Percentiles rank a stretch among this genome's conserved stretches.
phyloP scores from a whole-genome alignment of 2,888 invertebrate genomes.

The Campoplex capitator region DNA sequence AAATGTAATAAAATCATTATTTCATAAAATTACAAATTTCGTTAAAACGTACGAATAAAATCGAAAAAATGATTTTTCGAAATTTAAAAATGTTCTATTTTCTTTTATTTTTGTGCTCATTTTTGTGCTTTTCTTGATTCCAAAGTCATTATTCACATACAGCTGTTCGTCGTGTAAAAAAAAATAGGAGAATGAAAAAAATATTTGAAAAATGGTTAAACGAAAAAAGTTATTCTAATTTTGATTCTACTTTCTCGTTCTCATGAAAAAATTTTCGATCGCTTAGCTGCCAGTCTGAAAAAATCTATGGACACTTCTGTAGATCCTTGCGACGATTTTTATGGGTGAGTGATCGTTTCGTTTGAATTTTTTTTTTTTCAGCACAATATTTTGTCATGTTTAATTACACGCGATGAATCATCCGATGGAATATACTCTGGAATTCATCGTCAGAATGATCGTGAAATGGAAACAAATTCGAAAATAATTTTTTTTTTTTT shows the following conservation, averaged over 20 bases:
- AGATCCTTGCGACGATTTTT: slow-evolving; percentile 93
- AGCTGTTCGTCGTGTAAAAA: background rate
- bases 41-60: background rate
- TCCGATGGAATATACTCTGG: background rate
- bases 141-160: background rate
- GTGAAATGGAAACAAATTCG: background rate
- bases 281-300: slow-evolving; percentile 89
- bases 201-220: background rate
- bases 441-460: background rate
- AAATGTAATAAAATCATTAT: slow-evolving; percentile 10
- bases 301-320: slow-evolving; percentile 90
- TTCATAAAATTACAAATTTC: background rate
- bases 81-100: background rate
- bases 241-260: slow-evolving; percentile 41
- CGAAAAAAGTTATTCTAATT: slow-evolving; percentile 5
- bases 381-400: slow-evolving; percentile 6
- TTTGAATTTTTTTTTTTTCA: slow-evolving; percentile 1
- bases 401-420: background rate
- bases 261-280: slow-evolving; percentile 66
- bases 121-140: background rate
- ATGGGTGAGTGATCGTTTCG: slow-evolving; percentile 86
- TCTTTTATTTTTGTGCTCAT: background rate
- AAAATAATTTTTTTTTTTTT: too few relatives aligned
- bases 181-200: slow-evolving; percentile 1
- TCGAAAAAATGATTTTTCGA: background rate